phyloP scores from a whole-genome alignment of 2,888 invertebrate genomes.

The Eupeodes luniger region DNA sequence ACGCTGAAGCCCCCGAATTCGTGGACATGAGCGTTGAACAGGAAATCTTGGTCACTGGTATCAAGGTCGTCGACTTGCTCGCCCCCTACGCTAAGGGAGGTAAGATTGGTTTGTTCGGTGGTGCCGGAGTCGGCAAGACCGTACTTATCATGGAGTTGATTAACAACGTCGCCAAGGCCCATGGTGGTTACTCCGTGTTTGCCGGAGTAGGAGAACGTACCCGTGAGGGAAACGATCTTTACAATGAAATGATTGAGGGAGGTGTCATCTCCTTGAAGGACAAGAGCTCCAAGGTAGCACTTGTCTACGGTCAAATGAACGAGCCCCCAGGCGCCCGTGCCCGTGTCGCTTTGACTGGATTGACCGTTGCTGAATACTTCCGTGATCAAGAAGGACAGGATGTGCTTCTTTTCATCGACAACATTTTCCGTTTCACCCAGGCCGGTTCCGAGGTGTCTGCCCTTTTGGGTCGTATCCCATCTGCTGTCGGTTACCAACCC shows the following conservation, averaged over 20 bases:
- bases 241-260: conserved; percentile 97
- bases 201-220: conserved; percentile 98
- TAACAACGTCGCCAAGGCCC: conserved; percentile 97
- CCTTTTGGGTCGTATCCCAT: conserved; percentile 96
- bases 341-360: conserved; percentile 95
- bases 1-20: conserved; percentile 95
- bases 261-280: conserved; percentile 96
- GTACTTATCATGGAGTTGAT: conserved; percentile 98
- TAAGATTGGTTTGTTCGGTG: conserved; percentile 96
- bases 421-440: conserved; percentile 97
- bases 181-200: conserved; percentile 98
- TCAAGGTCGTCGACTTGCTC: conserved; percentile 94
- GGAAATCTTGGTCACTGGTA: conserved; percentile 96
- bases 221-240: conserved; percentile 97
- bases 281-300: conserved; percentile 92
- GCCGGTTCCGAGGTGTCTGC: conserved; percentile 96
- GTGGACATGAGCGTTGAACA: conserved; percentile 96
- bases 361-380: conserved; percentile 97
- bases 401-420: conserved; percentile 97
- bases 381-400: conserved; percentile 97
- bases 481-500: conserved; percentile 97
- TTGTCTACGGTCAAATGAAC: conserved; percentile 98
- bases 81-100: conserved; percentile 97
- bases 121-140: conserved; percentile 97
- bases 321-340: conserved; percentile 98